A percentile compares a stretch with the other conserved stretches of the same genome.
phyloP scores from a whole-genome alignment of 35 echinoderm and acorn worm species.

The Apostichopus californicus region DNA sequence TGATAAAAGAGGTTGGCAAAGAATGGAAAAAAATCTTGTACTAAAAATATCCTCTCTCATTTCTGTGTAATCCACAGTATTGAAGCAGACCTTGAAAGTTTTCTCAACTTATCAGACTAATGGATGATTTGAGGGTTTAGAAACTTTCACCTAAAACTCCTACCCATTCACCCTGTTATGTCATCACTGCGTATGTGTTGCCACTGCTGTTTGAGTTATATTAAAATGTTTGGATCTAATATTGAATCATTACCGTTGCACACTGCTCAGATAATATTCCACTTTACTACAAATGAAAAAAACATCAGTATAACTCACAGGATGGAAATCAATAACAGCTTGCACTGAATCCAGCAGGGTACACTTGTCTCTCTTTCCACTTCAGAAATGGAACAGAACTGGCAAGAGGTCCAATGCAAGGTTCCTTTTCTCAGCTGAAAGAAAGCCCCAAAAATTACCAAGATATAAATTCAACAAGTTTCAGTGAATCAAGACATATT shows the following conservation, averaged over 20 bases:
- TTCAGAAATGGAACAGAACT: slow-evolving; percentile 25
- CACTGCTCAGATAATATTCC: not conserved
- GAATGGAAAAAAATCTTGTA: too few species aligned
- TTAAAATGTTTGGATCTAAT: too few species aligned
- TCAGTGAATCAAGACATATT: not conserved
- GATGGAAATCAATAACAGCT: slow-evolving; percentile 9
- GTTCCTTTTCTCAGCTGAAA: not conserved
- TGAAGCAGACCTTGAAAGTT: too few species aligned
- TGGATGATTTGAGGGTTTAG: too few species aligned
- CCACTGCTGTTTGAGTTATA: too few species aligned
- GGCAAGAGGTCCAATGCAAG: slow-evolving; percentile 15
- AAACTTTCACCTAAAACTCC: too few species aligned
- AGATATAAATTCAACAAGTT: not conserved
- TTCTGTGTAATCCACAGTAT: too few species aligned
- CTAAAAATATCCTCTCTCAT: too few species aligned
- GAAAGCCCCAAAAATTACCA: not conserved
- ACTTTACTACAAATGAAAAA: not conserved
- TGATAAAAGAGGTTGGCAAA: too few species aligned
- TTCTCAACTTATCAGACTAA: too few species aligned
- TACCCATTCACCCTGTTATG: too few species aligned
- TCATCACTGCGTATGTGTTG: too few species aligned
- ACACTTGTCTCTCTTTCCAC: slow-evolving; percentile 16
- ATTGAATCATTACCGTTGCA: not conserved
- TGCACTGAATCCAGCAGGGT: not conserved
- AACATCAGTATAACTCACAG: not conserved